Evolutionary conservation across 1,140 invertebrate species (phyloP), one percentile per base, ranked within the genome.

Genomic region (Apocrypta bakeri): DNA sequence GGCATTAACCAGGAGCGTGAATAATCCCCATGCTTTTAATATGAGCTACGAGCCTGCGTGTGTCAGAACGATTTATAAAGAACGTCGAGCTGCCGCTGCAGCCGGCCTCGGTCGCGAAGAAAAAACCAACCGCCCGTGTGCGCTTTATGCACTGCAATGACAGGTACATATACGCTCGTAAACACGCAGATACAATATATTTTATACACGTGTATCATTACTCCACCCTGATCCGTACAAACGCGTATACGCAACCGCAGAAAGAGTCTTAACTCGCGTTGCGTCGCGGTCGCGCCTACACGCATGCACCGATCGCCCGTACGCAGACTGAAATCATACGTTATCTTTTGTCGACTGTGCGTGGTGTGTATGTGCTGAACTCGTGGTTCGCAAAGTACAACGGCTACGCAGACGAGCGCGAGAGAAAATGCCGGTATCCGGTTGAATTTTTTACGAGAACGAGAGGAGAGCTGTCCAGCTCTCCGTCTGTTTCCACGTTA

Each of bases 401-500:
- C 56, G n/a, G 56, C 56, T 37, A 37, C 9, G 33, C 33, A 37
- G 33, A 37, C 33, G 9, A 37, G 9, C 33, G 33, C 2, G 33
- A 37, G 9, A 37, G 2, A 37, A 37, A 2, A 37, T 37, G 9
- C 9, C n/a, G n/a, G n/a, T 61, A 61, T 61, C 11, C 56, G 56
- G n/a, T n/a, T 12, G n/a, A 61, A 24, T 4, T 25, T n/a, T 66
- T 27, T 25, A 66, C 63, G 63, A 66, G 63, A 66, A 24, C n/a
- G 25, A 66, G 12, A 66, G 12, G 27, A 1, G 24, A 66, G 31
- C 24, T n/a, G n/a, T n/a, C n/a, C n/a, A n/a, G n/a, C n/a, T n/a
- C 68, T 69, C 68, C 29, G 25, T 69, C 25, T 69, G 24, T n/a
- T 69, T 69, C 31, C n/a, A n/a, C n/a, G n/a, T n/a, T n/a, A n/a